Evolutionary conservation across 2,888 invertebrate genomes (phyloP), one percentile per base, ranked within the genome.

Genomic region (Bibio marci): DNA sequence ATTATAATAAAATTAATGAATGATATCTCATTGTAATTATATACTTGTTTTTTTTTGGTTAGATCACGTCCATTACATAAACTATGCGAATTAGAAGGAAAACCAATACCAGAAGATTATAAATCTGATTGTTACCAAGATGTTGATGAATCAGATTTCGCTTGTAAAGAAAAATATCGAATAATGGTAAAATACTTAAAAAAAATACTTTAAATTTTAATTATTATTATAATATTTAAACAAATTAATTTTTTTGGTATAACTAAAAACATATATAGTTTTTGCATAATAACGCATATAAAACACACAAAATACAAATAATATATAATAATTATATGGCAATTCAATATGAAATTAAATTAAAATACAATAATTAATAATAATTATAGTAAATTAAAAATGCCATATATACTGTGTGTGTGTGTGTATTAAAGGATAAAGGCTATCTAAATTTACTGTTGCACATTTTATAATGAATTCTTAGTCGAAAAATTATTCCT

Each of bases 121-220:
- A 78, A 77, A 56, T 76, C 77, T 37, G 82, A 81, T 51, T 82
- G 82, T 52, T 82, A 79, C 61, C 74, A 79, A 56, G 79, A 82
- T 55, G 73, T 81, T 14, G 81, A 81, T 56, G 82, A 82, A 59
- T 71, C 76, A 18, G 76, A 77, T 46, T 81, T 74, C 55, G 82
- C 81, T 3, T 82, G 82, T 63, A 79, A 80, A 57, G 81, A 81
- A 56, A 81, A 81, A 55, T 74, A 76, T 54, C 65, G 80, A 54
- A 80, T 81, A 51, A 77, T 80, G 80, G 80, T 80, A 60, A 71
- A 66, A 40, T 32, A 30, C 18, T 41, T 22, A 8, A 6, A 26
- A 26, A 26, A 26, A 8, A 5, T 28, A 8, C 13, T 11, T 4
- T 11, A 12, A 30, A 30, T 30, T 12, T 12, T 30, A 30, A 13